Evolutionary conservation across 64 coral and sea anemone species (phyloP), one percentile per base, ranked within the genome.

Genomic region (Montipora cactus): DNA sequence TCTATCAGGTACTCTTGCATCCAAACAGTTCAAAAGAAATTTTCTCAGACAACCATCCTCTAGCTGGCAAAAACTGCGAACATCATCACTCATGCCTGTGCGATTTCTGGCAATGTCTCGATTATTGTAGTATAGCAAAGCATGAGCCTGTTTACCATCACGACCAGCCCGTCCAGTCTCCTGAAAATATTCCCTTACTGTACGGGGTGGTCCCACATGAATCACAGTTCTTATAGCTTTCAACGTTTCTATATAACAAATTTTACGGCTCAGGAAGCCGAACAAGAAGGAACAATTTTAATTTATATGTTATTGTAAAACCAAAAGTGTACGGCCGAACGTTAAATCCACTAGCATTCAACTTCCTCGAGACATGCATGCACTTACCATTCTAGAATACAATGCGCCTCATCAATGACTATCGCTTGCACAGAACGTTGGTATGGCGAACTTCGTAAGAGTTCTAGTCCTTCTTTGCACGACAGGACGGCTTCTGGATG

Each of bases 371-470:
- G 21, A 16, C 55, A 61, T 72, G 20, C 47, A 3, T 22, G 14
- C 0, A 90, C 89, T 90, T 37, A 90, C 89, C 89, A 90, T 37
- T 90, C 77, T 15, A 90, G 10, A 22, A 90, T 90, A 77, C 77
- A 90, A 68, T 90, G 89, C 8, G 77, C 77, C 61, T 90, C 89
- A 66, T 90, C 89, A 55, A 90, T 77, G 5, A 90, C 89, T 11
- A 90, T 67, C 22, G 76, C 77, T 28, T 62, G 59, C 21, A 90
- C 89, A 67, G 5, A 25, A 45, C 8, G 10, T 37, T 79, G 75
- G 61, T 90, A 90, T 18, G 20, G 11, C 44, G 19, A 7, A 66
- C 11, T 66, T 66, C 1, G 61, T 4, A 66, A 66, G 10, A 66
- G 15, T 66, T 66, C 61, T 66, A 66, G 61, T 66, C 61, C 61